Conservation (phyloP, 2,113 vertebrate species). For the Osmerus mordax region DNA sequence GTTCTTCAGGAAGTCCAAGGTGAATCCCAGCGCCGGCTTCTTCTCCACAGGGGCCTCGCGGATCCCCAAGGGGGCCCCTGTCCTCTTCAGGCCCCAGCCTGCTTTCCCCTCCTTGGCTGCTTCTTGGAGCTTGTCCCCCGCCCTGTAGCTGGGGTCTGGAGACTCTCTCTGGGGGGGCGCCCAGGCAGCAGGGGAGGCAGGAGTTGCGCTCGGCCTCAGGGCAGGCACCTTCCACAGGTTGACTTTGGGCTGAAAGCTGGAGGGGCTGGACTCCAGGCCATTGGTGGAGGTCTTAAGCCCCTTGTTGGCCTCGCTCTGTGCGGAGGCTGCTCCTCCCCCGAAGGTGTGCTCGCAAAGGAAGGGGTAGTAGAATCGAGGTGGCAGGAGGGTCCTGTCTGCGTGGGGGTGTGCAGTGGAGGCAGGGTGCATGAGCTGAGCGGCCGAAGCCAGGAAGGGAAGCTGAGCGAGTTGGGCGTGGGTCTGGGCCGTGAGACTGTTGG, state of each 20-base stretch:
- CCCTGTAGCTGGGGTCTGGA: constrained; percentile 47
- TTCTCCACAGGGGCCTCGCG: constrained; percentile 68
- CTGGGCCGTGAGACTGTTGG: constrained; percentile 52
- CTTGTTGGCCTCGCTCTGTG: constrained; percentile 66
- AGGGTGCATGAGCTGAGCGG: constrained; percentile 79
- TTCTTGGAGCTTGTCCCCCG: constrained; percentile 63
- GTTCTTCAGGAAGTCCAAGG: constrained; percentile 69
- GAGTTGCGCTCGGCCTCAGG: constrained; percentile 65
- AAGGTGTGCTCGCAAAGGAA: constrained; percentile 85
- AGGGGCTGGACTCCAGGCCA: constrained; percentile 50
- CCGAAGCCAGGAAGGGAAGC: constrained; percentile 86
- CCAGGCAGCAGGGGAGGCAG: constrained; percentile 64
- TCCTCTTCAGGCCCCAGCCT: constrained; percentile 64
- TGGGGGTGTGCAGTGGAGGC: constrained; percentile 67
- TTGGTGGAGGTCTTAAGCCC: constrained; percentile 54
- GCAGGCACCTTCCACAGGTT: constrained; percentile 80
- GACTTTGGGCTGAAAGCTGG: constrained; percentile 67
- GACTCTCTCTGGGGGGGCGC: constrained; percentile 58
- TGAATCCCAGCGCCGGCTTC: constrained; percentile 63
- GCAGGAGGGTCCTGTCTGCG: constrained; percentile 72
- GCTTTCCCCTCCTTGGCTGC: constrained; percentile 57
- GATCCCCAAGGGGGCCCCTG: constrained; percentile 55
- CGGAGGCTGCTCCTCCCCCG: constrained; percentile 43
- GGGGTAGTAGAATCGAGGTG: constrained; percentile 88
- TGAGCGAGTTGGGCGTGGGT: constrained; percentile 76